These are phyloP conservation scores for Corythaixoides concolor DNA, from an alignment of 2,113 vertebrate species.

Conservation along the genomic window DNA sequence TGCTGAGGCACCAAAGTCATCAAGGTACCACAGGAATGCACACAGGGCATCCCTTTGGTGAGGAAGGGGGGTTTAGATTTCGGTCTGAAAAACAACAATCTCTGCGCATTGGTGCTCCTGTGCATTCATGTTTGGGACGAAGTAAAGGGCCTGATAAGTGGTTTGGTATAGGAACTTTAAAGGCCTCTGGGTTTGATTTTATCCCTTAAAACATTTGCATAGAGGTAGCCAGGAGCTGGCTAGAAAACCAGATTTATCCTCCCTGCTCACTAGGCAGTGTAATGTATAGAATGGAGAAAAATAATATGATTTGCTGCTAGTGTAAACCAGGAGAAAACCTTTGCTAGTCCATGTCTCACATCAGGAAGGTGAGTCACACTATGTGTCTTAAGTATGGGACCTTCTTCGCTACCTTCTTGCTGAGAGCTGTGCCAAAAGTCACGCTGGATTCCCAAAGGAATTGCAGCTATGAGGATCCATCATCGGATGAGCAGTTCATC, in stretches of 20 bases:
- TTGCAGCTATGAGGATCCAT: not conserved
- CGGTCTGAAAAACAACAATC: not conserved
- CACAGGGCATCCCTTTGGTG: not conserved
- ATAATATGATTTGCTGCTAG: not conserved
- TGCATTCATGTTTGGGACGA: not conserved
- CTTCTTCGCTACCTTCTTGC: not conserved
- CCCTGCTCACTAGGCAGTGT: accelerated
- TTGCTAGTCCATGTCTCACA: not conserved
- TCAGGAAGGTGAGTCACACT: not conserved
- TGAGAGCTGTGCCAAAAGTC: not conserved
- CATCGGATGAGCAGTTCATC: not conserved
- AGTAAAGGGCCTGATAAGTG: too few species aligned
- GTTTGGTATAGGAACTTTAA: not conserved
- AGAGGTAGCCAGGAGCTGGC: not conserved
- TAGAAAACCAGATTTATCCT: not conserved
- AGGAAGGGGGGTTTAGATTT: not conserved
- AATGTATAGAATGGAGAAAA: not conserved
- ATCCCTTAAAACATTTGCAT: not conserved
- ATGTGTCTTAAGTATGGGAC: not conserved
- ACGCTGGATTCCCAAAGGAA: not conserved
- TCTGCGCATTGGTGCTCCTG: not conserved
- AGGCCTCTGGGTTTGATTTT: not conserved
- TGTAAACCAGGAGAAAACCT: not conserved
- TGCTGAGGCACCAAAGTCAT: not conserved
- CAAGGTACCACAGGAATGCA: not conserved